phyloP scores from a whole-genome alignment of 2,888 invertebrate species.

The Microdon myrmicae region DNA sequence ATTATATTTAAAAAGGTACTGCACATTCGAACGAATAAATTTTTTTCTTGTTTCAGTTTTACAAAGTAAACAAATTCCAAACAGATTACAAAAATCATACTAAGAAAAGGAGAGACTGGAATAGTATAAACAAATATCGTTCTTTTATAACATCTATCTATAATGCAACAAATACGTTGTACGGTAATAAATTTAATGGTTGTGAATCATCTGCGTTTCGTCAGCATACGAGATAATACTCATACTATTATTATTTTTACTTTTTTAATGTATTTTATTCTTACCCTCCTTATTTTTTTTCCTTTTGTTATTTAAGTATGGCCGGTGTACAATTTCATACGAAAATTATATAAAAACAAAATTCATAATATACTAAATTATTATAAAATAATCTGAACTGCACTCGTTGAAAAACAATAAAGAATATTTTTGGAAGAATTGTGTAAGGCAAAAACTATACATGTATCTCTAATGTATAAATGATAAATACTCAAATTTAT shows the following conservation, averaged over 20 bases:
- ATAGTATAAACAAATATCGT: too few relatives aligned
- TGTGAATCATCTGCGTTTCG: too few relatives aligned
- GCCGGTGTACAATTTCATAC: conserved; percentile 1
- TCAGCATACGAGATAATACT: too few relatives aligned
- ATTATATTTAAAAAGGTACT: conserved; percentile 23
- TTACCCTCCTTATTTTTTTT: conserved; percentile 2
- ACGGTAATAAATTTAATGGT: too few relatives aligned
- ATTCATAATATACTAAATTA: not conserved
- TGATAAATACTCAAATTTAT: too few relatives aligned
- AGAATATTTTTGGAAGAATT: conserved; percentile 40
- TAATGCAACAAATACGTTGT: too few relatives aligned
- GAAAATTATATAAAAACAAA: not conserved
- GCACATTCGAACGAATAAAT: conserved; percentile 1
- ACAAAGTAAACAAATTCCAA: not conserved
- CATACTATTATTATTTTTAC: conserved; percentile 5
- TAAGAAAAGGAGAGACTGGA: not conserved
- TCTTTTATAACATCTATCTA: too few relatives aligned
- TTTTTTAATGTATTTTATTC: conserved; percentile 6
- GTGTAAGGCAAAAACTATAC: conserved; percentile 31
- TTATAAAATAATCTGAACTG: conserved; percentile 8
- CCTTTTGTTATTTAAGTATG: too few relatives aligned
- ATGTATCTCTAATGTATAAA: too few relatives aligned
- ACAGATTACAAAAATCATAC: not conserved
- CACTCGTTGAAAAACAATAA: not conserved
- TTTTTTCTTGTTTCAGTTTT: not conserved